Conservation (phyloP, 2,888 invertebrate species). For the Masnerella sp. region DNA sequence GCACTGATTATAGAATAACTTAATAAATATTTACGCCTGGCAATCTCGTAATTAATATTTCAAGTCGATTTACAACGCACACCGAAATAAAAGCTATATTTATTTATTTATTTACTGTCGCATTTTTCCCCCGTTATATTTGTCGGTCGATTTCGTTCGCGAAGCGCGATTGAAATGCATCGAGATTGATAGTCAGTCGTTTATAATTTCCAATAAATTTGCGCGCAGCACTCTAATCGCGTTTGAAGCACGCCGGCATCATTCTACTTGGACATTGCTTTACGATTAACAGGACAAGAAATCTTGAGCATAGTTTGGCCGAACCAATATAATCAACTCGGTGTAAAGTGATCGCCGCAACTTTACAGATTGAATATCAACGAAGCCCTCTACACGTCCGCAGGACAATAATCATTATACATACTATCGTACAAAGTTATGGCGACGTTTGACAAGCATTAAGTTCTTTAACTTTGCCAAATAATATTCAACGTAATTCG, state of each 20-base stretch:
- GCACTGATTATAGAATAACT: too few species aligned
- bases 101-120: too few species aligned
- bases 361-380: slow-evolving; percentile 57
- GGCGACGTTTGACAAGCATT: slow-evolving; percentile 45
- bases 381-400: slow-evolving; percentile 19
- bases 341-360: slow-evolving; percentile 55
- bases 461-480: slow-evolving; percentile 27
- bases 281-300: slow-evolving; percentile 44
- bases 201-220: slow-evolving; percentile 12
- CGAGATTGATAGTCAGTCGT: neutral
- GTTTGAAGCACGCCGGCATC: slow-evolving; percentile 28
- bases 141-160: too few species aligned
- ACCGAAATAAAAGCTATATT: too few species aligned
- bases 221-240: slow-evolving; percentile 18
- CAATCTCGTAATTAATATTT: too few species aligned
- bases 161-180: too few species aligned
- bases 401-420: slow-evolving; percentile 53
- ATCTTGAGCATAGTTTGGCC: slow-evolving; percentile 48
- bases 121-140: too few species aligned
- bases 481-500: slow-evolving; percentile 23
- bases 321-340: slow-evolving; percentile 44
- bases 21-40: too few species aligned
- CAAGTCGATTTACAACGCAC: too few species aligned
- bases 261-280: slow-evolving; percentile 36
- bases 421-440: slow-evolving; percentile 37